Conservation (phyloP, 2,113 vertebrate species). For the Sinocyclocheilus anophthalmus region DNA sequence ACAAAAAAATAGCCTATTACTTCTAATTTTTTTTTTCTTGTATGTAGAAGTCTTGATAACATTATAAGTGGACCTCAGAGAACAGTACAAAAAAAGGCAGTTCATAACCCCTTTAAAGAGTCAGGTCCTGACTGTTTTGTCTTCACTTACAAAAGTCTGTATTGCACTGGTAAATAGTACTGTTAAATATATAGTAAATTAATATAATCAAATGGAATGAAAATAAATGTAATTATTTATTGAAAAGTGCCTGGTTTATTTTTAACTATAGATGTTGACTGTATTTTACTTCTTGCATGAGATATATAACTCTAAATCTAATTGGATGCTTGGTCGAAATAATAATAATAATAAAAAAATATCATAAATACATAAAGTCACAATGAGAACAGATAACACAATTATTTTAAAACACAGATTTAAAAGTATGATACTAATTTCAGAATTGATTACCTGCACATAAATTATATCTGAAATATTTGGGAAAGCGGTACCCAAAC, state of each 20-base stretch:
- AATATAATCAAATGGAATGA: neutral
- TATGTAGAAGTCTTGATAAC: too few species aligned
- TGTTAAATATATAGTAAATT: neutral
- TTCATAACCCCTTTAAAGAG: too few species aligned
- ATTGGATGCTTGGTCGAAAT: too few species aligned
- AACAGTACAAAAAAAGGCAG: too few species aligned
- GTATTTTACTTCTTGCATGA: neutral
- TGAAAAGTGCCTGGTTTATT: too few species aligned
- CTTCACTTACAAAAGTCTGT: neutral
- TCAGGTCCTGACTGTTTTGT: neutral
- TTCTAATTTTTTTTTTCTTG: too few species aligned
- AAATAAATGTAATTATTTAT: too few species aligned
- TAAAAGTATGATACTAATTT: neutral
- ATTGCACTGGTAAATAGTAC: neutral
- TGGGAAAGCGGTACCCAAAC: neutral
- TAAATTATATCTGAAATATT: too few species aligned
- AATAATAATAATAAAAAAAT: too few species aligned
- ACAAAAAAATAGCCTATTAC: too few species aligned
- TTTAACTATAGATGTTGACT: too few species aligned
- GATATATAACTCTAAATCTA: neutral
- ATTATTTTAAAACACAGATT: neutral
- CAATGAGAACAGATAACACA: neutral
- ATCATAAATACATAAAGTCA: neutral
- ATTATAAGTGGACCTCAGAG: too few species aligned
- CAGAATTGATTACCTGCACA: neutral